A percentile compares a stretch with the other conserved stretches of the same genome.
Conservation (phyloP, 2,113 vertebrate species). For the Tor tambroides region DNA sequence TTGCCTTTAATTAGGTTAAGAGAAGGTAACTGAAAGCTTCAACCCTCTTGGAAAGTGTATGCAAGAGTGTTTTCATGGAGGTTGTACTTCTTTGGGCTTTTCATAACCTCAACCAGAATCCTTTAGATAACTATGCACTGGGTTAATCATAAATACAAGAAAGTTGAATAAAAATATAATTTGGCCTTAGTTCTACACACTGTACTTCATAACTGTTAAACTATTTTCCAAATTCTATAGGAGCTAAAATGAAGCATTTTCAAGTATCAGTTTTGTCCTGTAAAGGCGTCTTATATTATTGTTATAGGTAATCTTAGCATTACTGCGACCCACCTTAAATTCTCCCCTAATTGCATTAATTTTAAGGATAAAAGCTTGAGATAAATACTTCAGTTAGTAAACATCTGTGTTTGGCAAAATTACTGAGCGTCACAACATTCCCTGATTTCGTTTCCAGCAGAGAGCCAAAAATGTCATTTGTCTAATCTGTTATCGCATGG, state of each 20-base stretch:
- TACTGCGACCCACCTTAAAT: not conserved
- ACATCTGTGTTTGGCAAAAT: conserved; percentile 65
- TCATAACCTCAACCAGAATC: not conserved
- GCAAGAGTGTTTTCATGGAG: not conserved
- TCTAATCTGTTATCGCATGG: not conserved
- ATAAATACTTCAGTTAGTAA: conserved; percentile 61
- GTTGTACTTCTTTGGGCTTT: not conserved
- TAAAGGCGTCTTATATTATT: conserved; percentile 45
- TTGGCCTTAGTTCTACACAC: not conserved
- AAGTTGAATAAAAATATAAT: conserved; percentile 11
- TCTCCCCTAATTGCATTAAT: conserved; percentile 28
- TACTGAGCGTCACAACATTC: conserved; percentile 52
- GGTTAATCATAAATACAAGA: conserved; percentile 10
- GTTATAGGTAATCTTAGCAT: not conserved
- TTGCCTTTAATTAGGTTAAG: not conserved
- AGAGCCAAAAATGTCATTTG: conserved; percentile 40
- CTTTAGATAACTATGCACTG: not conserved
- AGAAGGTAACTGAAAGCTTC: not conserved
- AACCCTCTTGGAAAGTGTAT: not conserved
- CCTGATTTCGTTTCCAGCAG: conserved; percentile 38
- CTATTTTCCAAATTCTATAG: not conserved
- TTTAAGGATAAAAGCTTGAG: conserved; percentile 65
- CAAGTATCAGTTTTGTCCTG: conserved; percentile 21
- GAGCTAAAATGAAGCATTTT: conserved; percentile 34
- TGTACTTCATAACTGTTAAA: conserved; percentile 2